Evolutionary conservation across 1,140 invertebrate genomes (phyloP).

Genomic region (Telenomus remus): DNA sequence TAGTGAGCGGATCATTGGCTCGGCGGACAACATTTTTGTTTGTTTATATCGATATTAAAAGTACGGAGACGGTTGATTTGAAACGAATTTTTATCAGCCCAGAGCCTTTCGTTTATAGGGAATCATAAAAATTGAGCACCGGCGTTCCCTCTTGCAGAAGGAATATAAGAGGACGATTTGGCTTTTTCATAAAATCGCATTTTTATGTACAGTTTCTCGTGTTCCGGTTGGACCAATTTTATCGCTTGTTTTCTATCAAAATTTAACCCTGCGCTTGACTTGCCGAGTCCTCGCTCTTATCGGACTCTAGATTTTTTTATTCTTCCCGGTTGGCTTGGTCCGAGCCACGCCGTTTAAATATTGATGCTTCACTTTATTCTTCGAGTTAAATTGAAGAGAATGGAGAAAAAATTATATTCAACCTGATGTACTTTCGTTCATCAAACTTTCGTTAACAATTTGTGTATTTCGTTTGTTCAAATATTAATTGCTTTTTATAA

Average conservation of each 20-base stretch:
- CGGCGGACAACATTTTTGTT: not conserved
- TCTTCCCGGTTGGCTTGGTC: not conserved
- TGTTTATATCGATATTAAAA: not conserved
- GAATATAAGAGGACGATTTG: slow-evolving; percentile 15
- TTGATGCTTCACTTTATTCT: slow-evolving; percentile 3
- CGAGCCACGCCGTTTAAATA: slow-evolving; percentile 1
- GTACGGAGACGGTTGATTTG: not conserved
- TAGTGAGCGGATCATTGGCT: not conserved
- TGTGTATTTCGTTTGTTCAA: no score
- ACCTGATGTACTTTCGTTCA: no score
- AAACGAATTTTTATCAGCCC: not conserved
- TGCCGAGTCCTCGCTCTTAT: not conserved
- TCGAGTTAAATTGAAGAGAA: not conserved
- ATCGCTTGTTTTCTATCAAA: slow-evolving; percentile 10
- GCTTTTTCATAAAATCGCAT: slow-evolving; percentile 6
- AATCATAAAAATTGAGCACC: slow-evolving; percentile 9
- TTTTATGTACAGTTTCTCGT: slow-evolving; percentile 18
- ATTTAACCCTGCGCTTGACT: not conserved
- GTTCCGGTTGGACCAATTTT: slow-evolving; percentile 9
- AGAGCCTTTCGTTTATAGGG: not conserved
- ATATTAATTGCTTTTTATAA: no score
- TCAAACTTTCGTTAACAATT: no score
- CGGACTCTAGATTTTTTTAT: not conserved
- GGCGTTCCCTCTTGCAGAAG: not conserved
- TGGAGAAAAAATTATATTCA: no score